Evolutionary conservation across 2,113 vertebrate species (phyloP), one percentile per base, ranked within the genome.

Genomic region (Pipa parva): DNA sequence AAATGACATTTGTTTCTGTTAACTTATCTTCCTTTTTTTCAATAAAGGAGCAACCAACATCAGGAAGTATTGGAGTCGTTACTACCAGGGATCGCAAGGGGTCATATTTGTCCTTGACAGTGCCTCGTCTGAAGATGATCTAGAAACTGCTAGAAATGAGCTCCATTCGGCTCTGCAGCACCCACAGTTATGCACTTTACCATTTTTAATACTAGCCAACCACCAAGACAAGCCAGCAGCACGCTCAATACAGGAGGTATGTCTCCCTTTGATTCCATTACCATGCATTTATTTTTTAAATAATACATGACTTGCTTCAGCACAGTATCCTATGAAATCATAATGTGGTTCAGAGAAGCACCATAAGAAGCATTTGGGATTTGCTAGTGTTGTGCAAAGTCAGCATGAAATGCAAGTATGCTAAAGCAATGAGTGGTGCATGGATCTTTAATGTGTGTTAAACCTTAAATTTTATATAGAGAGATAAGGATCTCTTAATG

Each of bases 11-110:
- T 36, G 13, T 5, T 65, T 68, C 71, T 60, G 63, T 20, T 42
- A 63, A 63, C 22, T 80, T 77, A 56, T 74, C n/a, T n/a, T n/a
- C n/a, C 46, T 25, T 66, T 77, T 49, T 78, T 78, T 77, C 77
- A 83, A 75, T 65, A 63, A 85, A 99, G 97, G 97, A 24, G 92
- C 95, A 63, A 92, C 95, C 76, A 93, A 88, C 79, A 98, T 99
- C 83, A 93, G 97, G 83, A 99, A 98, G 74, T 98, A 99, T 64
- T 99, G 97, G 97, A 95, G 95, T 78, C 93, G 95, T 75, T 99
- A 99, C 85, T 99, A 98, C 86, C 97, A 99, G 85, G 97, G 97
- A 72, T 98, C 97, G 46, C 97, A 99, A 85, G 95, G 95, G 26
- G 95, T 98, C 67, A 86, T 98, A 82, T 99, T 99, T 63, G 90